These are phyloP conservation scores for Atethmia centrago DNA, from an alignment of 2,888 invertebrate genomes.

Conservation along the genomic window DNA sequence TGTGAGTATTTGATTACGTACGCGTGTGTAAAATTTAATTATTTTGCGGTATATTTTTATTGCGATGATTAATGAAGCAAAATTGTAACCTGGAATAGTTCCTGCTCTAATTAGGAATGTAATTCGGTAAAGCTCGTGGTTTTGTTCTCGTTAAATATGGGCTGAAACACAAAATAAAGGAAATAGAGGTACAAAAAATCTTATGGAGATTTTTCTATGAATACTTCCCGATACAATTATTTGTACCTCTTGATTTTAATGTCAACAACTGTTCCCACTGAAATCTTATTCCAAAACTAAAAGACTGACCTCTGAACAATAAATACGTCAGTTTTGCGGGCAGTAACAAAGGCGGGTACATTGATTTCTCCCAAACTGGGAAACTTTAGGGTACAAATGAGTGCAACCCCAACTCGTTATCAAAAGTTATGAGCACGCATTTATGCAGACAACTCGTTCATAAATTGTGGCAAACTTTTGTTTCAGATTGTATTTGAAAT, in stretches of 20 bases:
- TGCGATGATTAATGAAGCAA: not conserved
- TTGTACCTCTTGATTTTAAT: slow-evolving; percentile 25
- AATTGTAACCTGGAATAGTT: not conserved
- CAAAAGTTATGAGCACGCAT: slow-evolving; percentile 61
- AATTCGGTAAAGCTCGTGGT: not conserved
- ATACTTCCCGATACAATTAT: not conserved
- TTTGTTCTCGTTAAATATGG: not conserved
- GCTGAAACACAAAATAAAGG: not conserved
- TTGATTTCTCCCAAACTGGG: slow-evolving; percentile 52
- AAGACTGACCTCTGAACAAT: slow-evolving; percentile 26
- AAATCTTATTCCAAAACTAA: slow-evolving; percentile 34
- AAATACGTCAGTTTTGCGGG: slow-evolving; percentile 13
- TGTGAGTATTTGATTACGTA: slow-evolving; percentile 24
- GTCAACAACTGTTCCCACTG: slow-evolving; percentile 11
- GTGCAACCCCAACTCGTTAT: slow-evolving; percentile 61
- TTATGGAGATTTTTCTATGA: no score
- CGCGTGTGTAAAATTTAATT: slow-evolving; percentile 12
- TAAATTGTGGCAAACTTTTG: slow-evolving; percentile 61
- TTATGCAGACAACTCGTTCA: slow-evolving; percentile 62
- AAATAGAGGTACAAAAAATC: not conserved
- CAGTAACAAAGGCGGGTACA: slow-evolving; percentile 39
- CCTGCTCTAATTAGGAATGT: not conserved
- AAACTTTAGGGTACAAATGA: slow-evolving; percentile 56
- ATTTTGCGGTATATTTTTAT: not conserved
- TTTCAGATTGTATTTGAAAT: slow-evolving; percentile 53